Base-by-base conservation (phyloP, 2,113 vertebrate species). In the Eulemur macaco region DNA sequence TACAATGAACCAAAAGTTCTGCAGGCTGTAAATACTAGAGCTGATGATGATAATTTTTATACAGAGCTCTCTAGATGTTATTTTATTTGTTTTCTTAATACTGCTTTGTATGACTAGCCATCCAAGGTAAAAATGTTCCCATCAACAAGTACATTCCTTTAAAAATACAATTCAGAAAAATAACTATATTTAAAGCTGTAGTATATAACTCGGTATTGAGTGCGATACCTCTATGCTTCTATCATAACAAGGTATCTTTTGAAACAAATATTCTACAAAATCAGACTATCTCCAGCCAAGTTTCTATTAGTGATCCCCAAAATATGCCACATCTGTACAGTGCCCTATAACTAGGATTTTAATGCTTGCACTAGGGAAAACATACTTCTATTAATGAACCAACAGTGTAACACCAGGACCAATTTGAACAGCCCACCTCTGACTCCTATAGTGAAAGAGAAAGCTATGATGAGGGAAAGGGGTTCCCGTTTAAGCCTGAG, bases 241-340 rank as follows among this genome's bases (percentile, higher is more conserved):
- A 45, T 87, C 37, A 90, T 1, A 86, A 63, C 63, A 83, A 86
- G 42, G 50, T 54, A 78, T 68, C 73, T 91, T 94, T 92, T 89
- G 37, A 86, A 90, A 66, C 18, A 82, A 78, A 64, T 39, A 60
- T 47, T 95, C 63, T 92, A 80, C 71, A 93, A 97, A 95, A 97
- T 64, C 66, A 89, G 82, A 86, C 27, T 64, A n/a, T 68, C 34
- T 82, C 74, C n/a, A 80, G 27, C 15, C n/a, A 56, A 8, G 3
- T 77, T 85, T 47, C 93, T 83, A 74, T 54, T 50, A 80, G 20
- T 50, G 11, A 95, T 6, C 18, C 50, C 34, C 73, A 89, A 69
- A 95, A 78, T 86, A 89, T 8, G 2, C 20, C 89, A 5, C 66
- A 85, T 80, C 37, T 81, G 3, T 66, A 7, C 7, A 54, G 17